Conservation (phyloP, 1,140 invertebrate genomes). For the Cyphomyrmex costatus region DNA sequence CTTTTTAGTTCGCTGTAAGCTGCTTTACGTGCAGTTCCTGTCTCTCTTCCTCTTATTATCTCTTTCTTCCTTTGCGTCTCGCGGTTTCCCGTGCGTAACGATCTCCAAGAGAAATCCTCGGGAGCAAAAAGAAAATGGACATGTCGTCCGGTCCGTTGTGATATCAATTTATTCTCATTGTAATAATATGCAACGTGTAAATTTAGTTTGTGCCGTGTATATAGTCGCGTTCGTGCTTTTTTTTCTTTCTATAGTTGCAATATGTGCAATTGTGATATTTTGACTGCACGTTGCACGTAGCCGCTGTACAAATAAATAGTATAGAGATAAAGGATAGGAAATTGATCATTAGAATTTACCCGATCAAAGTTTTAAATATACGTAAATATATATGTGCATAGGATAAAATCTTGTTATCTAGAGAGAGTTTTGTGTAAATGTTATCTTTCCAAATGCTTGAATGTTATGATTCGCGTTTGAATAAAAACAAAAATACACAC, state of each 20-base stretch:
- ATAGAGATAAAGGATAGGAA: not conserved
- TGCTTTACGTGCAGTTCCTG: constrained; percentile 26
- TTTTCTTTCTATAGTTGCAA: constrained; percentile 2
- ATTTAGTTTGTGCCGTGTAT: not conserved
- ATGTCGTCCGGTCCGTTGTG: not conserved
- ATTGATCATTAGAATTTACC: not conserved
- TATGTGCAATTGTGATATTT: not conserved
- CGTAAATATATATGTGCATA: not conserved
- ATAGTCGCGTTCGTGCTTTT: not conserved
- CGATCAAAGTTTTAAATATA: not conserved
- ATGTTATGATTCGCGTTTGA: not conserved
- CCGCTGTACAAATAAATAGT: not conserved
- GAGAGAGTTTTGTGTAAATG: not conserved
- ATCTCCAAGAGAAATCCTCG: not conserved
- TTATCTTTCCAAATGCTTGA: not conserved
- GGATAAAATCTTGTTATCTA: not conserved
- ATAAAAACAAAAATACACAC: not conserved
- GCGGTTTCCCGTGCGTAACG: constrained; percentile 8
- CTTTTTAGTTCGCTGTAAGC: constrained; percentile 68
- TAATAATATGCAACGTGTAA: constrained; percentile 1
- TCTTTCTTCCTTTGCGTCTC: not conserved
- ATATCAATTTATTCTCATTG: constrained; percentile 39
- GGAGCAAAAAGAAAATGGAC: not conserved
- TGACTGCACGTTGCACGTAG: not conserved
- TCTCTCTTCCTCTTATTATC: constrained; percentile 11